Conservation (phyloP, 2,113 vertebrate genomes). For the Paradoxurus hermaphroditus region DNA sequence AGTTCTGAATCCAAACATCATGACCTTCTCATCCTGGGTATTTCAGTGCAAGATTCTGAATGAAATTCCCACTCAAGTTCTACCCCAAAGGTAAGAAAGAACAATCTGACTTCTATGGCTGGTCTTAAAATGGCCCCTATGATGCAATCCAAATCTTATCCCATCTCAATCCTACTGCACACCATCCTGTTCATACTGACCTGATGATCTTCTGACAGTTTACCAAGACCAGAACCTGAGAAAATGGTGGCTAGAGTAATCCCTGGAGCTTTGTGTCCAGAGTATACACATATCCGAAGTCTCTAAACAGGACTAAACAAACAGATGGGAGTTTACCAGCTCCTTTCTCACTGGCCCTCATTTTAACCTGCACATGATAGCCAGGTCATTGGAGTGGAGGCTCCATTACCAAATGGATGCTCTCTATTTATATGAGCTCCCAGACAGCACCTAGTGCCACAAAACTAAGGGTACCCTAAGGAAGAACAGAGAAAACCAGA, state of each 20-base stretch:
- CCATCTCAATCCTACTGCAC: background rate
- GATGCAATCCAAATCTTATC: background rate
- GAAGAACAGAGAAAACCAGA: background rate
- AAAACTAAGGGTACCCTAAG: background rate
- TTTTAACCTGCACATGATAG: background rate
- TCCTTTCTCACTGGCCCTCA: background rate
- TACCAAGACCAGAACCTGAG: background rate
- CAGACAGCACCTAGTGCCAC: background rate
- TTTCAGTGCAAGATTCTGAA: background rate
- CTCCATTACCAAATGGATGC: background rate
- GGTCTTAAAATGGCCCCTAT: background rate
- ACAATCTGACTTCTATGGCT: background rate
- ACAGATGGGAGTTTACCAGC: background rate
- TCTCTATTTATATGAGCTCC: background rate
- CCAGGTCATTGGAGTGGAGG: background rate
- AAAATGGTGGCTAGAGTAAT: background rate
- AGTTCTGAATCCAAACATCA: slow-evolving; percentile 16
- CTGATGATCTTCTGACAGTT: background rate
- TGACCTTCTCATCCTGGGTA: background rate
- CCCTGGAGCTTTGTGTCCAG: background rate
- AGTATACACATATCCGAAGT: background rate
- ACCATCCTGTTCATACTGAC: background rate
- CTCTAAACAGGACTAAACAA: slow-evolving; percentile 10
- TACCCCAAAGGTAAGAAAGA: background rate
- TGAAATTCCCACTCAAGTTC: slow-evolving; percentile 5